phyloP scores from a whole-genome alignment of 1,140 invertebrate species.

The Heliconius eleuchia region DNA sequence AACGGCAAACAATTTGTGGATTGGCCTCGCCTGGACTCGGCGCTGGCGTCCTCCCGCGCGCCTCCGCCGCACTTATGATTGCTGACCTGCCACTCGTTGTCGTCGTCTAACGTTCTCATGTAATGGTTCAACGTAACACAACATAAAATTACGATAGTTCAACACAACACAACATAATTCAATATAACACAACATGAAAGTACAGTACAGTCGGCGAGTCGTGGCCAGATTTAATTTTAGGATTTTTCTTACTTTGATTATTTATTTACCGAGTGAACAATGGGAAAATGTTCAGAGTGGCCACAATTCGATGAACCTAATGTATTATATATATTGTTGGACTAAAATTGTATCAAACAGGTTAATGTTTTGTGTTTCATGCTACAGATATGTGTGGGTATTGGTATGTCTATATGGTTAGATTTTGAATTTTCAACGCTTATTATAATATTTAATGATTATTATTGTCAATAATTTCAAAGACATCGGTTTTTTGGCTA shows the following conservation, averaged over 20 bases:
- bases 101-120: conserved; percentile 37
- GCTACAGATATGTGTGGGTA: background rate
- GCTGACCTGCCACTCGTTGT: conserved; percentile 63
- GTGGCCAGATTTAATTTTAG: too few species aligned
- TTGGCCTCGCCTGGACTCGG: conserved; percentile 84
- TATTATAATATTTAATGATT: background rate
- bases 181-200: background rate
- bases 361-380: background rate
- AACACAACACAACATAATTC: background rate
- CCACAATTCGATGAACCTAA: too few species aligned
- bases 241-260: too few species aligned
- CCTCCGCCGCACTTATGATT: conserved; percentile 68
- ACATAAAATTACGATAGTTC: background rate
- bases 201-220: background rate
- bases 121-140: background rate
- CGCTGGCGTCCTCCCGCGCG: conserved; percentile 45
- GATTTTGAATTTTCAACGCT: background rate
- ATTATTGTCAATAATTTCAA: background rate
- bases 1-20: conserved; percentile 87
- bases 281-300: too few species aligned
- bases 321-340: too few species aligned
- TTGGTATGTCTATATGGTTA: background rate
- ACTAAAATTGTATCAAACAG: background rate
- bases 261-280: too few species aligned
- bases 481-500: background rate